These are phyloP conservation scores for Nipponacmea schrenckii DNA, from an alignment of 2,888 invertebrate species.

Conservation along the genomic window DNA sequence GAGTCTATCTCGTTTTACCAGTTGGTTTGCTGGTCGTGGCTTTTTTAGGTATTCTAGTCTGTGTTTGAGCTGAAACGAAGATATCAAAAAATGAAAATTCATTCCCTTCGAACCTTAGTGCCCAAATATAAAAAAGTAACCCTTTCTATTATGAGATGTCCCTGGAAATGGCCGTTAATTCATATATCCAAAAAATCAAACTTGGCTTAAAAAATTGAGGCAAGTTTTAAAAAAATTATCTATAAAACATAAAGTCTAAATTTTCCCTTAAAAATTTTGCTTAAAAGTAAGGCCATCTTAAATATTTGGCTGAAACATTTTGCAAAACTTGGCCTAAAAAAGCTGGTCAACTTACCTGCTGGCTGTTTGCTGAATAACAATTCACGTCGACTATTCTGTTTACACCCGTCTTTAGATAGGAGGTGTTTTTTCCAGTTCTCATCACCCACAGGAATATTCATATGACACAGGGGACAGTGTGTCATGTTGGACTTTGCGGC, in stretches of 20 bases:
- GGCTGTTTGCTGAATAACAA: conserved; percentile 55
- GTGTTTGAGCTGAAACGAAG: background rate
- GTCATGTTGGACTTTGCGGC: conserved; percentile 69
- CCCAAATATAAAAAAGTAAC: too few species aligned
- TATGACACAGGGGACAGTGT: conserved; percentile 87
- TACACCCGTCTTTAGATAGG: conserved; percentile 65
- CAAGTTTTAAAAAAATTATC: too few species aligned
- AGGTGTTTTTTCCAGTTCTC: conserved; percentile 77
- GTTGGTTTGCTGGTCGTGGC: background rate
- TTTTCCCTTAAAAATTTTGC: too few species aligned
- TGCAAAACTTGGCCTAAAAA: too few species aligned
- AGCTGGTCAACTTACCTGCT: conserved; percentile 13
- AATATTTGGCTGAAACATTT: too few species aligned
- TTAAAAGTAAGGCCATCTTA: too few species aligned
- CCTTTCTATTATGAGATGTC: too few species aligned
- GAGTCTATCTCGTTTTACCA: background rate
- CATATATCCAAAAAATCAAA: too few species aligned
- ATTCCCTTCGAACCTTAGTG: background rate
- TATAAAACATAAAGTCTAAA: too few species aligned
- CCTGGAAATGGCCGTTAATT: too few species aligned
- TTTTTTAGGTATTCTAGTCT: background rate
- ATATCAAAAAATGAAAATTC: background rate
- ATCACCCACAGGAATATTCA: conserved; percentile 78
- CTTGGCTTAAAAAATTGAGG: too few species aligned
- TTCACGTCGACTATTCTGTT: conserved; percentile 63